Evolutionary conservation across 2,888 invertebrate genomes (phyloP).

Genomic region (Rhopalosiphum nymphaeae): DNA sequence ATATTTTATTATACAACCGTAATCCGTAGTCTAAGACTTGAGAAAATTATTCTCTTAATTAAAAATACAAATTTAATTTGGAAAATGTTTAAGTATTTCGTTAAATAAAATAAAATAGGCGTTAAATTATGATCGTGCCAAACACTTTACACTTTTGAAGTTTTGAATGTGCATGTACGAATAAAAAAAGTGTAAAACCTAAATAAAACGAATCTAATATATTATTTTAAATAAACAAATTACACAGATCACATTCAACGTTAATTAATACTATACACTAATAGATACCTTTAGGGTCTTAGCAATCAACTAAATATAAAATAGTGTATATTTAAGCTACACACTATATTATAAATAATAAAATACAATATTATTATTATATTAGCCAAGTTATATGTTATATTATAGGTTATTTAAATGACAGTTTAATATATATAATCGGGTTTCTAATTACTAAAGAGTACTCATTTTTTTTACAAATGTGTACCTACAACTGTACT

Average conservation of each 20-base stretch:
- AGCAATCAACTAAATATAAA: not conserved
- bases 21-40: not conserved
- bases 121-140: not conserved
- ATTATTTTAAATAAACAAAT: conserved; percentile 10
- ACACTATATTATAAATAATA: not conserved
- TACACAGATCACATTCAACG: not conserved
- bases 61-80: conserved; percentile 5
- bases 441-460: not conserved
- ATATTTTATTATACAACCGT: not conserved
- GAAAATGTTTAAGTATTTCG: conserved; percentile 9
- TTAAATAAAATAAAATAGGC: conserved; percentile 18
- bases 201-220: not conserved
- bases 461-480: not conserved
- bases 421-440: not conserved
- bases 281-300: not conserved
- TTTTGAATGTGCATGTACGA: not conserved
- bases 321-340: not conserved
- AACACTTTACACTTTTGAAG: conserved; percentile 1
- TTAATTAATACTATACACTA: not conserved
- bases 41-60: conserved; percentile 28
- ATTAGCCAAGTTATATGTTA: not conserved
- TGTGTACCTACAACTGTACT: not conserved
- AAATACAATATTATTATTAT: not conserved
- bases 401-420: not conserved
- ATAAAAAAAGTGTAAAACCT: not conserved